Percentiles rank a stretch among this genome's conserved stretches.
Conservation (phyloP, 2,888 invertebrate genomes). For the Teinopalpus imperialis region DNA sequence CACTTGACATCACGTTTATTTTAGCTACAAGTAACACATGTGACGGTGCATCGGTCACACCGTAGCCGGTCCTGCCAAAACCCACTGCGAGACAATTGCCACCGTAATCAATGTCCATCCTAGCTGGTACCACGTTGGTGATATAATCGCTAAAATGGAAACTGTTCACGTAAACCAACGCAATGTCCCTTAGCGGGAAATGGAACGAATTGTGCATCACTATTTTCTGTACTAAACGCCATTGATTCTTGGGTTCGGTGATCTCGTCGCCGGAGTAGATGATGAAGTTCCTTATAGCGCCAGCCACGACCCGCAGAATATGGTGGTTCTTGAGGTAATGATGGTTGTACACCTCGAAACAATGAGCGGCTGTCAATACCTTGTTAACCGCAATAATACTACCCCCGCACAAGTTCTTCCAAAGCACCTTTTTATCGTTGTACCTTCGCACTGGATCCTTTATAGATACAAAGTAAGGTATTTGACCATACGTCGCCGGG, state of each 20-base stretch:
- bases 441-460: constrained; percentile 41
- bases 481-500: constrained; percentile 38
- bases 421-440: constrained; percentile 29
- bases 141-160: constrained; percentile 37
- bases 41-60: constrained; percentile 26
- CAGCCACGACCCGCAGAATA: constrained; percentile 48
- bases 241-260: constrained; percentile 36
- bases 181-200: constrained; percentile 52
- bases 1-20: constrained; percentile 41
- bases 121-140: constrained; percentile 30
- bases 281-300: constrained; percentile 39
- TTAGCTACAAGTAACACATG: constrained; percentile 43
- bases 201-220: constrained; percentile 36
- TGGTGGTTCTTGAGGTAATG: constrained; percentile 37
- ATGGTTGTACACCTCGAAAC: constrained; percentile 55
- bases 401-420: constrained; percentile 59
- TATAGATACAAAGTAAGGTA: constrained; percentile 59
- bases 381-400: constrained; percentile 47
- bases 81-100: constrained; percentile 47
- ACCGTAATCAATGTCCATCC: constrained; percentile 38
- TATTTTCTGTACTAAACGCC: constrained; percentile 35
- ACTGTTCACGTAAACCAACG: constrained; percentile 39
- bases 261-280: constrained; percentile 39
- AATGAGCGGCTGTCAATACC: constrained; percentile 62
- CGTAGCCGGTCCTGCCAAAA: constrained; percentile 42